A percentile compares a stretch with the other conserved stretches of the same genome.
Evolutionary conservation across 2,113 vertebrate genomes (phyloP).

Genomic region (Charadrius vociferus): DNA sequence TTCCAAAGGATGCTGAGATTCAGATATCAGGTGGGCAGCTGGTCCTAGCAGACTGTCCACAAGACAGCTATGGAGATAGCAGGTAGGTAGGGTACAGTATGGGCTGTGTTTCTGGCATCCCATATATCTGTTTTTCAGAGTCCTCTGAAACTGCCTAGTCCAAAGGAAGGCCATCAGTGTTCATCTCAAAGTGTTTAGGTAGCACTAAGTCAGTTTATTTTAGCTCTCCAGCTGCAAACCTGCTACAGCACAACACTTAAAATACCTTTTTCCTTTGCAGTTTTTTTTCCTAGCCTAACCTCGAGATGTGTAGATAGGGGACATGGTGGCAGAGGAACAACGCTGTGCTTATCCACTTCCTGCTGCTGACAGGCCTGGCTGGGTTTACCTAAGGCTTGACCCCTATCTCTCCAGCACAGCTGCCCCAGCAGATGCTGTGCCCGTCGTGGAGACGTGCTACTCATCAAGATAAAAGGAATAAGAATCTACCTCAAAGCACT

Average conservation of each 20-base stretch:
- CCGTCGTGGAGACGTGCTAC: constrained; percentile 31
- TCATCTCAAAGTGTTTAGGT: neutral
- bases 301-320: neutral
- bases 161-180: neutral
- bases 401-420: constrained; percentile 43
- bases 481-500: constrained; percentile 65
- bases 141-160: neutral
- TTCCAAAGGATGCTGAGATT: neutral
- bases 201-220: neutral
- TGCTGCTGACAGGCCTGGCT: constrained; percentile 12
- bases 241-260: neutral
- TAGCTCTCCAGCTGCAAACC: neutral
- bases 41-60: neutral
- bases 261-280: neutral
- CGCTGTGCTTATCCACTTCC: neutral
- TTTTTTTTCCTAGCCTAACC: neutral
- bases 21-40: neutral
- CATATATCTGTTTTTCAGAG: neutral
- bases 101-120: neutral
- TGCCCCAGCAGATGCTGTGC: constrained; percentile 42
- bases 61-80: neutral
- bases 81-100: neutral
- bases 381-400: constrained; percentile 39
- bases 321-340: neutral
- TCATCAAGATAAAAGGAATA: constrained; percentile 63